Evolutionary conservation across 1,140 invertebrate genomes (phyloP).

Genomic region (Drosophila lowei): DNA sequence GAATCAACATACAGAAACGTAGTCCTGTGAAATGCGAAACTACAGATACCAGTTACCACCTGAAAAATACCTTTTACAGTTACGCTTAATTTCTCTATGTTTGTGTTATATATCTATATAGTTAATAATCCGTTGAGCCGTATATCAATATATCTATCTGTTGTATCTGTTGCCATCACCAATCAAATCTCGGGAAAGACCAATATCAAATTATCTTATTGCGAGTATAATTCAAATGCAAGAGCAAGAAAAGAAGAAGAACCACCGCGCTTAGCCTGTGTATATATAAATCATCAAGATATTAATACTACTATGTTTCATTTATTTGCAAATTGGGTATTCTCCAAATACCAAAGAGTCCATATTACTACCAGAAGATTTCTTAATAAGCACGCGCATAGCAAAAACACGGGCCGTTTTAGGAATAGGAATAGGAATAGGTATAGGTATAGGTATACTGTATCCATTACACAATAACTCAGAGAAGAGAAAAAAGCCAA

Average conservation of each 20-base stretch:
- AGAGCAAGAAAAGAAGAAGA: slow-evolving; percentile 13
- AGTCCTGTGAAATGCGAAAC: slow-evolving; percentile 53
- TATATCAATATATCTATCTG: slow-evolving; percentile 44
- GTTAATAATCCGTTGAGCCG: slow-evolving; percentile 42
- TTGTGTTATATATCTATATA: slow-evolving; percentile 44
- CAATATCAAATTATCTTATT: slow-evolving; percentile 19
- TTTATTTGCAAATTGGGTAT: slow-evolving; percentile 66
- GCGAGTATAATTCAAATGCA: too few species aligned
- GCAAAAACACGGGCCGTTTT: slow-evolving; percentile 15
- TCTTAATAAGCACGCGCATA: slow-evolving; percentile 81
- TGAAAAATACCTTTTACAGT: slow-evolving; percentile 50
- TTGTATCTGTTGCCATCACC: slow-evolving; percentile 55
- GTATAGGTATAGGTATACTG: background rate
- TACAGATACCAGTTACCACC: slow-evolving; percentile 54
- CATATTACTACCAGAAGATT: slow-evolving; percentile 83
- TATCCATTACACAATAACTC: background rate
- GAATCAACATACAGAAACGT: slow-evolving; percentile 32
- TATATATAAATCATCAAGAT: slow-evolving; percentile 16
- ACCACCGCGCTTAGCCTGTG: slow-evolving; percentile 53
- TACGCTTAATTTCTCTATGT: slow-evolving; percentile 54
- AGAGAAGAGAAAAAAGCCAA: background rate
- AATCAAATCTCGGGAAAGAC: slow-evolving; percentile 46
- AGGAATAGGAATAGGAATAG: slow-evolving; percentile 3
- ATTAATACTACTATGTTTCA: slow-evolving; percentile 18
- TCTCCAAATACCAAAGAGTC: slow-evolving; percentile 82